Evolutionary conservation across 2,113 vertebrate genomes (phyloP), one percentile per base, ranked within the genome.

Genomic region (Hippocampus guttulatus): DNA sequence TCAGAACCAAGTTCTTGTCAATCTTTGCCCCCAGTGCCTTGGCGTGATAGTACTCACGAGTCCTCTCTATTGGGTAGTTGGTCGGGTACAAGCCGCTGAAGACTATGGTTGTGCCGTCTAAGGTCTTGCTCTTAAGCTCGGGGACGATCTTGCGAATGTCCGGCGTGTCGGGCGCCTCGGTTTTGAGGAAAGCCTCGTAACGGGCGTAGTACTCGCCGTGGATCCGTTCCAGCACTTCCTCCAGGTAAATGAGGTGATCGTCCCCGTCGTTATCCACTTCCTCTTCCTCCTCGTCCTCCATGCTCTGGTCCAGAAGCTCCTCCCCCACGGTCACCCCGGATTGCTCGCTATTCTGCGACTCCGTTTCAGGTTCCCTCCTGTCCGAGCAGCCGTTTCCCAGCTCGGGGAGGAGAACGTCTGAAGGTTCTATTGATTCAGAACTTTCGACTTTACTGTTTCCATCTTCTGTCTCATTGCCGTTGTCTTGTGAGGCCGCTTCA

Each of bases 81-180:
- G 97, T 98, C 0, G 97, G 97, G 84, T 97, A 95, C 5, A 99
- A 91, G 40, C 97, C 97, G 0, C 96, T 98, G 90, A 99, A 99
- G 55, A 94, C 92, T 5, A 99, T 82, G 1, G 80, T 93, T 0
- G 93, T 94, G 1, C 93, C 94, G 0, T 93, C 93, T 76, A 99
- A 88, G 7, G 95, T 92, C 63, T 91, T 94, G 82, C 93, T 90
- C 87, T 96, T 97, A 58, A 99, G 88, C 87, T 98, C 97, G 0
- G 97, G 97, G 21, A 96, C 95, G 3, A 98, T 98, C 83, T 89
- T 95, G 9, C 96, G 94, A 64, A 99, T 96, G 81, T 99, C 97
- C 0, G 96, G 97, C 67, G 83, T 89, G 52, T 96, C 95, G 0
- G 81, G 57, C 0, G 74, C 78, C 82, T 94, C 94, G 64, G 93